phyloP scores from a whole-genome alignment of 2,888 invertebrate genomes.

The Diaperis boleti region DNA sequence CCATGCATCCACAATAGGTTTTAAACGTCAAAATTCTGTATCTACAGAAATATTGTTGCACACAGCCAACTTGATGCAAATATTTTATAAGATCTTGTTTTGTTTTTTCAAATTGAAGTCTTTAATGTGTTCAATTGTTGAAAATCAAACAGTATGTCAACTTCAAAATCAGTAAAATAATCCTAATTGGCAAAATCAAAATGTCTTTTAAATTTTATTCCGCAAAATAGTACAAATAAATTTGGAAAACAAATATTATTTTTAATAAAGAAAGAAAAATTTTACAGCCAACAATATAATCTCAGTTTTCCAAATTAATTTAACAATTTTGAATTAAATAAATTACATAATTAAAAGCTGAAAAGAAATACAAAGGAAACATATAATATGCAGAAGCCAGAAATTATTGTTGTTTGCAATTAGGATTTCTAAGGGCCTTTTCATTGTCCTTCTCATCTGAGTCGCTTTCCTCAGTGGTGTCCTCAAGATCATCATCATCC shows the following conservation, averaged over 20 bases:
- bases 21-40: too few relatives aligned
- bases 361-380: constrained; percentile 20
- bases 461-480: constrained; percentile 73
- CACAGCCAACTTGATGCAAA: too few relatives aligned
- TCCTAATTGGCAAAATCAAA: too few relatives aligned
- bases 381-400: constrained; percentile 5
- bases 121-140: background rate
- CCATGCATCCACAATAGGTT: background rate
- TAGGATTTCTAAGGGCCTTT: constrained; percentile 52
- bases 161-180: too few relatives aligned
- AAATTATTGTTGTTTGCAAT: constrained; percentile 44
- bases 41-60: too few relatives aligned
- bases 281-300: constrained; percentile 14
- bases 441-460: constrained; percentile 71
- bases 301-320: constrained; percentile 6
- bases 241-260: constrained; percentile 21
- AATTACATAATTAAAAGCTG: constrained; percentile 30
- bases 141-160: too few relatives aligned
- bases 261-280: constrained; percentile 1
- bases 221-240: constrained; percentile 34
- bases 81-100: too few relatives aligned
- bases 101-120: too few relatives aligned
- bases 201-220: too few relatives aligned
- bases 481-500: constrained; percentile 83
- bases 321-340: constrained; percentile 23